These are phyloP conservation scores for Bicyclus anynana DNA, from an alignment of 1,140 invertebrate species.

Conservation along the genomic window DNA sequence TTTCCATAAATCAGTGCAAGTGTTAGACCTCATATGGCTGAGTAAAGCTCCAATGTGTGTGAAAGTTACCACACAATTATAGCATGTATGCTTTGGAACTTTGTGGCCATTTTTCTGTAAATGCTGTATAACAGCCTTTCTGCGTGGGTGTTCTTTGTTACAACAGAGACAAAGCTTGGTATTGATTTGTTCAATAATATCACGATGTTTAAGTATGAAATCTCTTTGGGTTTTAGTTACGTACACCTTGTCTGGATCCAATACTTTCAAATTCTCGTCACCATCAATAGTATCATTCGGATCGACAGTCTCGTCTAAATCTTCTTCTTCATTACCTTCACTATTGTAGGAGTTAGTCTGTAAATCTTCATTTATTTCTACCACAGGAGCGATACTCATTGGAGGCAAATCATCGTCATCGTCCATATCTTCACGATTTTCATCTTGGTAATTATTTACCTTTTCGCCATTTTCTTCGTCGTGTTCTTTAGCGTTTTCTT, in stretches of 20 bases:
- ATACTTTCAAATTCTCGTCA: constrained; percentile 41
- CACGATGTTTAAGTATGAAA: constrained; percentile 68
- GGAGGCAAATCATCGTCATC: constrained; percentile 60
- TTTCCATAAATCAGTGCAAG: constrained; percentile 73
- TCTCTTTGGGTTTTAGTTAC: constrained; percentile 71
- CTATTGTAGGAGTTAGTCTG: constrained; percentile 56
- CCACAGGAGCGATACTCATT: constrained; percentile 56
- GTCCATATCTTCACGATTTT: constrained; percentile 43
- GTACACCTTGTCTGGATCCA: constrained; percentile 63
- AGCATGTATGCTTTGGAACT: constrained; percentile 78
- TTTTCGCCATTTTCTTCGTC: constrained; percentile 31
- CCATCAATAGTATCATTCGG: constrained; percentile 50
- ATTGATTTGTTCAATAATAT: constrained; percentile 73
- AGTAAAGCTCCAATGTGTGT: constrained; percentile 72
- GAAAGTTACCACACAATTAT: constrained; percentile 78
- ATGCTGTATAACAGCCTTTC: constrained; percentile 75
- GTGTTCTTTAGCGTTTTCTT: constrained; percentile 31
- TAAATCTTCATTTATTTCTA: constrained; percentile 70
- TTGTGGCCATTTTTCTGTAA: constrained; percentile 74
- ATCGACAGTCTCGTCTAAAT: constrained; percentile 54
- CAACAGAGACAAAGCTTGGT: constrained; percentile 73
- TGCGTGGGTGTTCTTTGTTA: constrained; percentile 64
- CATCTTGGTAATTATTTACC: constrained; percentile 30
- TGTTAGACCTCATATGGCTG: constrained; percentile 73
- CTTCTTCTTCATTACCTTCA: constrained; percentile 57